Evolutionary conservation across 1,140 invertebrate genomes (phyloP), one percentile per base, ranked within the genome.

Genomic region (Aphelinus certus): DNA sequence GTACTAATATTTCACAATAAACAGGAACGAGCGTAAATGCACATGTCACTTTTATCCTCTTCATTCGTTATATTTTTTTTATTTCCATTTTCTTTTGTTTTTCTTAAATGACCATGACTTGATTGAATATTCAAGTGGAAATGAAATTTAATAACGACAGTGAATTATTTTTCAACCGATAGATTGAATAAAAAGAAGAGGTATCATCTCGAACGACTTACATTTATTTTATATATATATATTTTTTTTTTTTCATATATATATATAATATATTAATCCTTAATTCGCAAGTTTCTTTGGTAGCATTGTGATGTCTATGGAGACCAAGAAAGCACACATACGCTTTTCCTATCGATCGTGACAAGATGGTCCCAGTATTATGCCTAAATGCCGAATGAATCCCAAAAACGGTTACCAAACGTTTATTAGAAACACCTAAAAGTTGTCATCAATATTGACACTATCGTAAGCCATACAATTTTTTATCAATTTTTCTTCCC

Each of bases 231-330:
- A 51, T 61, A 75, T 26, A 26, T 26, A 26, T 26, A 26, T 26
- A 26, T 26, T 26, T 26, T 26, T 26, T 26, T 26, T 26, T 26
- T 26, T 26, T 26, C 26, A 26, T 26, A 26, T 26, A 26, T 79
- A 51, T 81, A 82, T 78, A 76, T 81, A 83, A 85, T 79, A 80
- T 76, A 79, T 80, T 82, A 84, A 83, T 82, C 82, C 81, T 85
- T 81, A 67, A 73, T 73, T 73, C 63, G 66, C 58, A 69, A 73
- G 58, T 76, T 84, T 87, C 85, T 87, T 87, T 87, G 85, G 85
- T 87, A 85, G 85, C 82, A 84, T 80, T 84, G 81, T 83, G 81
- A 83, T 84, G 83, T 79, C 80, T 86, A 81, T 80, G 78, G 78
- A 79, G 80, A 85, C 82, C 83, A 83, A 80, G 74, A 85, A 84